These are phyloP conservation scores for Enteromius fasciolatus DNA, from an alignment of 2,797 vertebrate genomes.

Conservation along the genomic window DNA sequence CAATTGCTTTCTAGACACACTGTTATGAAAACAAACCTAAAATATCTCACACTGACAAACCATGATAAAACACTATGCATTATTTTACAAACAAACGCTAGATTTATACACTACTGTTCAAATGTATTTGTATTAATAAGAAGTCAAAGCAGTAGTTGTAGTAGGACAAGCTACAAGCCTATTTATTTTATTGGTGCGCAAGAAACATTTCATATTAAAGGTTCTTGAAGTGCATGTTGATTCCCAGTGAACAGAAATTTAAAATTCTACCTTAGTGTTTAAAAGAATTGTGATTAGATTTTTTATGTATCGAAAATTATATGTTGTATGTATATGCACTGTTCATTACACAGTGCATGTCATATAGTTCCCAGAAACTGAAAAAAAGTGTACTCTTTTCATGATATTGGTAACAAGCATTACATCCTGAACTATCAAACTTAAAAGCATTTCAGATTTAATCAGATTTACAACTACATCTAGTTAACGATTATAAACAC, in stretches of 20 bases:
- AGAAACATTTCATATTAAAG: background rate
- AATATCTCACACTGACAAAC: constrained; percentile 14
- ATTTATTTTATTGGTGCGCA: background rate
- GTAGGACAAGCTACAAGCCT: too few species aligned
- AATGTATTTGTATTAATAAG: background rate
- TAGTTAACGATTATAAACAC: background rate
- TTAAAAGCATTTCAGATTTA: background rate
- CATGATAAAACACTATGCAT: background rate
- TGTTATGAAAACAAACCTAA: constrained; percentile 7
- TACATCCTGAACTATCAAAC: background rate
- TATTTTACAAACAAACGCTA: background rate
- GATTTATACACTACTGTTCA: background rate
- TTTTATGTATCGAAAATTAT: background rate
- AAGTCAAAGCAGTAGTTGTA: background rate
- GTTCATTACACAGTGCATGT: background rate
- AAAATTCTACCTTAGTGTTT: too few species aligned
- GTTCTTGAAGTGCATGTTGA: background rate
- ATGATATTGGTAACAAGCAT: background rate
- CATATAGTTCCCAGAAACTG: background rate
- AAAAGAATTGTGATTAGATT: background rate
- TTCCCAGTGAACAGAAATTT: background rate
- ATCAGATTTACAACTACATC: background rate
- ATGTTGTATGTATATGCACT: background rate
- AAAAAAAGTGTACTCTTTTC: background rate
- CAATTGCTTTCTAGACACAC: constrained; percentile 33